Evolutionary conservation across 1,140 invertebrate species (phyloP), one percentile per base, ranked within the genome.

Genomic region (Hypsibius dujardini): DNA sequence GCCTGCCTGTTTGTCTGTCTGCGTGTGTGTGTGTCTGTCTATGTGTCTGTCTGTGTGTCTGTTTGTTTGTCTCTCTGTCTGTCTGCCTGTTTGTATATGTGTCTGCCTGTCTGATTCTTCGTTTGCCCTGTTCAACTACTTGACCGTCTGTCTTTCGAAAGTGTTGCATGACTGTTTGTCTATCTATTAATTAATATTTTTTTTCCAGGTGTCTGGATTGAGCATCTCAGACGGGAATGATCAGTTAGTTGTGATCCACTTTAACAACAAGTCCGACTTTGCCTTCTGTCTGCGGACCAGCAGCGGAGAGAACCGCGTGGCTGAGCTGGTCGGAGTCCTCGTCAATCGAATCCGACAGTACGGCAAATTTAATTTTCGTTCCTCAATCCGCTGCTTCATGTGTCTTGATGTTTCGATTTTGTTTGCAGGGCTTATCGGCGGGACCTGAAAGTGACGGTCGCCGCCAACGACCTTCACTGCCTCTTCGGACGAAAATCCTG

Each of bases 191-290:
- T n/a, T n/a, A n/a, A n/a, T n/a, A n/a, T n/a, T n/a, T n/a, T 14
- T 70, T 59, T 71, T 73, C 28, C 75, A 88, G 84, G 82, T 92
- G 1, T 88, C 87, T n/a, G 87, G 88, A 2, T 75, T 92, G 1
- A 90, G 87, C 76, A 82, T 92, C 1, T 88, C 85, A n/a, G 85
- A 88, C 14, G 88, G 87, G 1, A 84, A 83, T 73, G 93, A 95
- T 78, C 92, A 95, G 77, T 83, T 97, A 70, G 85, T 93, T 71
- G 87, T 92, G 7, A 85, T 97, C 74, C 92, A 95, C 78, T 86
- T 92, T 1, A 86, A 86, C 73, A 85, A 85, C 46, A 88, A 89
- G 40, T 93, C 95, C 79, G 94, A 97, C 80, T 86, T 97, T 76
- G 86, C 97, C 47, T 83, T 95, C 2, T 87, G 88, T 2, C 80